phyloP scores from a whole-genome alignment of 2,888 invertebrate genomes.

The Erpobdella octoculata region DNA sequence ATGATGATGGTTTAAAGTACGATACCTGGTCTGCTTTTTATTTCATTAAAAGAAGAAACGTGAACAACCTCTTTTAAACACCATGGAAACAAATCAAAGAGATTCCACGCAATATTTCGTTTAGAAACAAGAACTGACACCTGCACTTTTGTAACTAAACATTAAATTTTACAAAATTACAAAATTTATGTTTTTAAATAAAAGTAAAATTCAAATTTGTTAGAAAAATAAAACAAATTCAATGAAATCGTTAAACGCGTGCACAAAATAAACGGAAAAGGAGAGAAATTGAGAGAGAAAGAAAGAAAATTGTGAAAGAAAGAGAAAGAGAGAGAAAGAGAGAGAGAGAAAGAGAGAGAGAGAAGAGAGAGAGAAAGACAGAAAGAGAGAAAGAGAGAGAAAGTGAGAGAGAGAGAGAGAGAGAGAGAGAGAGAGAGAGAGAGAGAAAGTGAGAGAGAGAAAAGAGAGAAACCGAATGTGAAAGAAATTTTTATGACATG shows the following conservation, averaged over 20 bases:
- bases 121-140: too few species aligned
- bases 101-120: too few species aligned
- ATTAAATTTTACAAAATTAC: too few species aligned
- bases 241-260: too few species aligned
- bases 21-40: too few species aligned
- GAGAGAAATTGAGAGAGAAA: conserved; percentile 15
- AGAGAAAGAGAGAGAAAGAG: neutral
- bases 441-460: neutral
- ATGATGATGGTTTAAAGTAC: neutral
- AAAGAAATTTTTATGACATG: neutral
- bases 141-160: too few species aligned
- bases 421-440: neutral
- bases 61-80: too few species aligned
- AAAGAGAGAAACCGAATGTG: neutral
- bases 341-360: neutral
- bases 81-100: too few species aligned
- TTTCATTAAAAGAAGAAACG: too few species aligned
- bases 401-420: neutral
- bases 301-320: neutral
- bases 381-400: neutral
- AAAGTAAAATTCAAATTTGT: too few species aligned
- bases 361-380: neutral
- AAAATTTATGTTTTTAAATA: too few species aligned
- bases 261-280: neutral
- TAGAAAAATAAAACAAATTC: too few species aligned